phyloP scores from a whole-genome alignment of 2,113 vertebrate species.

The Hippocampus abdominalis region DNA sequence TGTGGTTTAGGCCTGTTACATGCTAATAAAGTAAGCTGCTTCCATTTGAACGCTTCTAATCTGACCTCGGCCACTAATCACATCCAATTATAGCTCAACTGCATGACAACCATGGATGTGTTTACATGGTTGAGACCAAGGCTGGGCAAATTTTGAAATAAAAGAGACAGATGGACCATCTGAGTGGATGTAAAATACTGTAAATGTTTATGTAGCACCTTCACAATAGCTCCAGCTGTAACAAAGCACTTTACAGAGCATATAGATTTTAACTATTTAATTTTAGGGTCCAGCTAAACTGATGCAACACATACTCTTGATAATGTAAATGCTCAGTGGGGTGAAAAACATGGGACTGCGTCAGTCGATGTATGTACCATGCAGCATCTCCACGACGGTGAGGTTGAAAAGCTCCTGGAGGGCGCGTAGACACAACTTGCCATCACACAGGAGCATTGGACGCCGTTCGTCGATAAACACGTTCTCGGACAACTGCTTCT shows the following conservation, averaged over 20 bases:
- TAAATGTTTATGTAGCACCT: neutral
- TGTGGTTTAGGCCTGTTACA: neutral
- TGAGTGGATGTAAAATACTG: neutral
- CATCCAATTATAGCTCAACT: conserved; percentile 60
- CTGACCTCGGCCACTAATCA: conserved; percentile 59
- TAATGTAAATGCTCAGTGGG: neutral
- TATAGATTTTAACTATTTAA: too few relatives aligned
- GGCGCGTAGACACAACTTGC: conserved; percentile 77
- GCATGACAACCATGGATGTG: conserved; percentile 1
- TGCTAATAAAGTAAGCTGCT: conserved; percentile 58
- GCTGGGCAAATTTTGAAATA: neutral
- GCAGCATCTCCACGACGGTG: conserved; percentile 85
- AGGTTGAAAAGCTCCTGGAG: conserved; percentile 85
- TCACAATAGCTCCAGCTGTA: too few relatives aligned
- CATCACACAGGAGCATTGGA: conserved; percentile 82
- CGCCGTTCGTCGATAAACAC: conserved; percentile 79
- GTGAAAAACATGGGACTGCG: neutral
- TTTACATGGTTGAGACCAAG: neutral
- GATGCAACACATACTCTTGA: neutral
- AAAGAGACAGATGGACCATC: neutral
- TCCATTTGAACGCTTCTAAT: conserved; percentile 63
- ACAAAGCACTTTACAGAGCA: too few relatives aligned
- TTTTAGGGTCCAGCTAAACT: neutral
- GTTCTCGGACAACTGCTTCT: conserved; percentile 80
- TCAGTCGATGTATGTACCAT: conserved; percentile 73